Percentiles rank a stretch among this genome's conserved stretches.
Conservation (phyloP, 53 echinoderm and acorn worm genomes). For the Apostichopus leukothele region DNA sequence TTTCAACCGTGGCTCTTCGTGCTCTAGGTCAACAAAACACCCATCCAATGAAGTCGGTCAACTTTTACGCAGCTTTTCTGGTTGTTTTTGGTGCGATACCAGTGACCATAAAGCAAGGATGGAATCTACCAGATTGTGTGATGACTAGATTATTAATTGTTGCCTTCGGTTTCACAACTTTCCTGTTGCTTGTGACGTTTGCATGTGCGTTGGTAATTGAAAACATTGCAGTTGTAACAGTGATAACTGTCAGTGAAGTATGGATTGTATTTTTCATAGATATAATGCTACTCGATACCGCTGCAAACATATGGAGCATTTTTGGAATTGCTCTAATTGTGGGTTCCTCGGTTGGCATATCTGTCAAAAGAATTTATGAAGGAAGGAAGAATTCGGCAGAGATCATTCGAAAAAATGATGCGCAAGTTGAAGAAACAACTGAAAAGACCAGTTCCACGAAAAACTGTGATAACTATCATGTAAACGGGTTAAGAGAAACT, state of each 20-base stretch:
- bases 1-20: neutral
- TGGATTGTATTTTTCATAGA: constrained; percentile 19
- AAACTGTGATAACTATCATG: neutral
- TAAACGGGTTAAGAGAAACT: neutral
- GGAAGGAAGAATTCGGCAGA: neutral
- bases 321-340: constrained; percentile 7
- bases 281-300: neutral
- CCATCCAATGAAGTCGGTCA: neutral
- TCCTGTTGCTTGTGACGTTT: neutral
- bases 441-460: neutral
- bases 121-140: constrained; percentile 9
- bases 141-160: neutral
- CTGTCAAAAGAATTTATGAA: constrained; percentile 7
- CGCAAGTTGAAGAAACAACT: neutral
- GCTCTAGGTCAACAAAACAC: constrained; percentile 16
- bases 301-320: neutral
- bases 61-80: neutral
- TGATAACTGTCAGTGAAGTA: constrained; percentile 19
- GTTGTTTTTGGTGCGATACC: neutral
- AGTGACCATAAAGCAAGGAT: neutral
- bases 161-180: neutral
- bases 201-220: neutral
- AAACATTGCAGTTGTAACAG: constrained; percentile 4
- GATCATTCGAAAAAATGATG: neutral
- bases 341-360: neutral